These are phyloP conservation scores for Hippocampus kuda DNA, from an alignment of 2,797 vertebrate species.

Conservation along the genomic window DNA sequence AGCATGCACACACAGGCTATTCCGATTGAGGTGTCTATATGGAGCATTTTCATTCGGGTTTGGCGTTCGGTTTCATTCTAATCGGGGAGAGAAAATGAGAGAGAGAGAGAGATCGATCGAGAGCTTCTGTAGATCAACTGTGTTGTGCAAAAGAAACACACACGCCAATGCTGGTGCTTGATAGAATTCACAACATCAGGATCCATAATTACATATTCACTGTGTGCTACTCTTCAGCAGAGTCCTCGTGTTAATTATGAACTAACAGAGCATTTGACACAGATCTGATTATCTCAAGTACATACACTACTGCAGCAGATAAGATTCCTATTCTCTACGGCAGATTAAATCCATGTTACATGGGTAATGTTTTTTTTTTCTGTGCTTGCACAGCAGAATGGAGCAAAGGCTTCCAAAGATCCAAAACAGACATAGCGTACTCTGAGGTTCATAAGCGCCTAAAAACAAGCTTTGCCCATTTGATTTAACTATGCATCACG, in stretches of 20 bases:
- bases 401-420: neutral
- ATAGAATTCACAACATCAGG: conserved; percentile 41
- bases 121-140: neutral
- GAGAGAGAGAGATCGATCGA: neutral
- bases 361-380: neutral
- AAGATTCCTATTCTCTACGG: neutral
- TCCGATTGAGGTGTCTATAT: too few relatives aligned
- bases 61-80: too few relatives aligned
- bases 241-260: conserved; percentile 40
- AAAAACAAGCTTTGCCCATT: conserved; percentile 4
- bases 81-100: neutral
- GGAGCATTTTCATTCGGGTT: too few relatives aligned
- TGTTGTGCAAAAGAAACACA: neutral
- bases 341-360: neutral
- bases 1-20: too few relatives aligned
- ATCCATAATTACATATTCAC: conserved; percentile 57
- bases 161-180: conserved; percentile 31
- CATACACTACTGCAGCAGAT: neutral
- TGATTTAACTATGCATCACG: neutral
- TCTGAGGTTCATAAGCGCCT: neutral
- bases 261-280: conserved; percentile 35
- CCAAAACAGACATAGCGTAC: neutral
- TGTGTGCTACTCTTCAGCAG: conserved; percentile 37
- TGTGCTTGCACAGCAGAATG: neutral
- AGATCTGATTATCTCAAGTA: conserved; percentile 29